A percentile compares a stretch with the other conserved stretches of the same genome.
Evolutionary conservation across 2,113 vertebrate species (phyloP).

Genomic region (Nesoenas mayeri): DNA sequence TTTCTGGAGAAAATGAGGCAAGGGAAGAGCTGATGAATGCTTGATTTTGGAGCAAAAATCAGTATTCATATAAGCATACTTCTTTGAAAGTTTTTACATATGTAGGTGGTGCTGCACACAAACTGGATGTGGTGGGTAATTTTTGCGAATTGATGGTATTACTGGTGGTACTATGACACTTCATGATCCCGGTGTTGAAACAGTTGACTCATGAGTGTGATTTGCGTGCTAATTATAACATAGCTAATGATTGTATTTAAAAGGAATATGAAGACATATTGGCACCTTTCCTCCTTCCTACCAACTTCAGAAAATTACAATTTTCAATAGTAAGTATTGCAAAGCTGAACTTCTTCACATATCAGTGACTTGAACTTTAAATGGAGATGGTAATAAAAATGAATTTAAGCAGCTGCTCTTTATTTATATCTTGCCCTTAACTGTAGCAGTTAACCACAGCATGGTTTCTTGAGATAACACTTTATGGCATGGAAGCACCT

Average conservation of each 20-base stretch:
- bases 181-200: not conserved
- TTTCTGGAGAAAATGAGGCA: not conserved
- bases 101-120: not conserved
- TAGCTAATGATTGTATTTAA: conserved; percentile 26
- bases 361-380: not conserved
- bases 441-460: not conserved
- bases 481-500: not conserved
- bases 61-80: not conserved
- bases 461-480: not conserved
- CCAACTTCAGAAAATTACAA: not conserved
- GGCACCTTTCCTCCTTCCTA: not conserved
- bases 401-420: not conserved
- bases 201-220: not conserved
- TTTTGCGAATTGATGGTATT: not conserved
- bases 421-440: not conserved
- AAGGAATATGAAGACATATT: not conserved
- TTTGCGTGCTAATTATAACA: conserved; percentile 20
- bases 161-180: not conserved
- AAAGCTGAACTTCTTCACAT: not conserved
- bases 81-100: not conserved
- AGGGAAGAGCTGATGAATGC: not conserved
- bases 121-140: not conserved
- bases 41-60: not conserved
- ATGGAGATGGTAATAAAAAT: not conserved
- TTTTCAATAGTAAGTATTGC: not conserved